Base-by-base conservation (phyloP, 1,140 invertebrate species). In the Homalodisca vitripennis region DNA sequence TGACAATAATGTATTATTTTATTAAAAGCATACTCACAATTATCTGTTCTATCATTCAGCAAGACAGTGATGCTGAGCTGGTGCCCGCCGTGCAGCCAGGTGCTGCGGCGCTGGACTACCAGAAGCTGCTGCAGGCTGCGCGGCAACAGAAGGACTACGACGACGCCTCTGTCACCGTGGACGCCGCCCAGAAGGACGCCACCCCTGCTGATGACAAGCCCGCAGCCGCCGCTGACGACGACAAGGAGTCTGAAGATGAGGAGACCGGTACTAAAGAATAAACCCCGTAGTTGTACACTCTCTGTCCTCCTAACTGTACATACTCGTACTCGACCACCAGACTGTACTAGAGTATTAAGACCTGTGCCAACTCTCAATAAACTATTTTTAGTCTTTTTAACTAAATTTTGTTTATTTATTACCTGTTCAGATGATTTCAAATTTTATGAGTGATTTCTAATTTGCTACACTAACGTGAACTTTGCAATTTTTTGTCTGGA, bases 31-130 rank as follows among this genome's bases (percentile, higher is more conserved):
- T 41, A 41, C 34, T 41, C 34, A 41, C 34, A 6, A 10, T 6
- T 41, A 41, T 41, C 34, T 41, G 34, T 41, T 6, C 17, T 41
- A 41, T 41, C 34, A 41, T n/a, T n/a, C 34, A 41, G 34, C 6
- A 6, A 6, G 34, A 41, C 6, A 41, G 34, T 6, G 55, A 60
- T 2, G 55, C 55, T n/a, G 55, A 60, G 26, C 55, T 69, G 14
- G 20, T 69, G 0, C 60, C 51, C 17, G 66, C 65, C n/a, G 48
- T 27, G 1, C 31, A 65, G 57, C 70, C 70, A 0, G 72, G 72
- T 13, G 67, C 64, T 34, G 64, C 67, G 1, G 72, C 70, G 2
- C 53, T 72, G 0, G 55, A 51, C 22, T 73, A 72, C 60, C 70
- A 71, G 32, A 71, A 68, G 63, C 46, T 73, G 3, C 47, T 73